Conservation (phyloP, 35 echinoderm and acorn worm species). For the Lytechinus variegatus region DNA sequence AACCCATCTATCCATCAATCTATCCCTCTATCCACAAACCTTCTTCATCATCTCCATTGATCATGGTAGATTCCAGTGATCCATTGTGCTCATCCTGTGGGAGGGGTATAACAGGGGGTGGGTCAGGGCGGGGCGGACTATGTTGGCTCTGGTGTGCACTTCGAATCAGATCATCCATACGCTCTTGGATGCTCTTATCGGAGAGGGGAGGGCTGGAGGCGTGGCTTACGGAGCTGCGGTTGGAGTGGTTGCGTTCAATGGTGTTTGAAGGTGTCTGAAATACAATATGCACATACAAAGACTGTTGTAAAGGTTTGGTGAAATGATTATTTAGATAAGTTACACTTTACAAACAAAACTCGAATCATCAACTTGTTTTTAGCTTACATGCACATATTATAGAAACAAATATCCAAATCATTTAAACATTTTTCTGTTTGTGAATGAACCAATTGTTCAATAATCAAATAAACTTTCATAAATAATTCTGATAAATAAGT, state of each 20-base stretch:
- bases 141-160: neutral
- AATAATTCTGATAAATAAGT: no score
- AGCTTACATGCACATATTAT: no score
- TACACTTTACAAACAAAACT: no score
- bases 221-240: slow-evolving; percentile 14
- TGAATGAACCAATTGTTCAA: no score
- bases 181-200: slow-evolving; percentile 42
- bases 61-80: slow-evolving; percentile 35
- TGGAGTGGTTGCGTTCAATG: neutral
- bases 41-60: slow-evolving; percentile 45
- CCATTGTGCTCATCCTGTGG: neutral
- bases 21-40: neutral
- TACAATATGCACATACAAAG: neutral
- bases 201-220: slow-evolving; percentile 33
- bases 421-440: no score
- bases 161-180: slow-evolving; percentile 31
- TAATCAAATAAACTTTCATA: no score
- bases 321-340: no score
- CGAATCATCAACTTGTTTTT: no score
- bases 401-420: no score
- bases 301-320: no score
- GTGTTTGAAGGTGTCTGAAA: slow-evolving; percentile 12
- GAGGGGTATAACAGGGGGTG: neutral
- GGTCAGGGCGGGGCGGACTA: neutral
- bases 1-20: neutral